Conservation (phyloP, 2,888 invertebrate genomes). For the Hydrotaea cyrtoneurina region DNA sequence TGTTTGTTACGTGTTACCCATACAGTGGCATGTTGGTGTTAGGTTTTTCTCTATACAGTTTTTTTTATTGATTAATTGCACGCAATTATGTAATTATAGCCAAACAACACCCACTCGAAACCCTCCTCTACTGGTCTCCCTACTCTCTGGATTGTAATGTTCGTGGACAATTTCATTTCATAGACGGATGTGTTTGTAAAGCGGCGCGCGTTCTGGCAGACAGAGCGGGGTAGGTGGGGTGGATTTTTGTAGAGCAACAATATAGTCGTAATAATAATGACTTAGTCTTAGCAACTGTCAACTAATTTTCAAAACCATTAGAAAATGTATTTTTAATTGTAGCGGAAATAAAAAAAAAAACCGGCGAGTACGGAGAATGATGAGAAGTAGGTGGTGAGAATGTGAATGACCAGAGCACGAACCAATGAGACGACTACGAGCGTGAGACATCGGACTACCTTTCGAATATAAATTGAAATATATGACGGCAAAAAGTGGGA, state of each 20-base stretch:
- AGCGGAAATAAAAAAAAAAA: constrained; percentile 59
- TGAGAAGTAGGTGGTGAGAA: neutral
- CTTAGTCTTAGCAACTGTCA: constrained; percentile 66
- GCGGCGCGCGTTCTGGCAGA: neutral
- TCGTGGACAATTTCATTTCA: constrained; percentile 1
- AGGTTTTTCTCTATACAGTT: neutral
- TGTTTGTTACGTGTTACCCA: neutral
- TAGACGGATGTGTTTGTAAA: neutral
- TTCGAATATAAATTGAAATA: neutral
- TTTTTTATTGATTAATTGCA: constrained; percentile 68
- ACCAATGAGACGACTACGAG: neutral
- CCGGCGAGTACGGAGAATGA: neutral
- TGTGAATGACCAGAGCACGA: constrained; percentile 15
- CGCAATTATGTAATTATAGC: constrained; percentile 67
- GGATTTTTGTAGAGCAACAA: neutral
- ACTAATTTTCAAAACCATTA: constrained; percentile 65
- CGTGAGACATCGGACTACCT: neutral
- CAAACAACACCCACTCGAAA: constrained; percentile 44
- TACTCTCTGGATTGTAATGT: neutral
- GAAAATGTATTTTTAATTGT: constrained; percentile 68
- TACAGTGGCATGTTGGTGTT: neutral
- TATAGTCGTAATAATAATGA: constrained; percentile 56
- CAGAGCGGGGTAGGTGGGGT: neutral
- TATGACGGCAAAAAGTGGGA: neutral
- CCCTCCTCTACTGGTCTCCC: neutral